These are phyloP conservation scores for Merluccius polli DNA, from an alignment of 2,797 vertebrate genomes.

Conservation along the genomic window DNA sequence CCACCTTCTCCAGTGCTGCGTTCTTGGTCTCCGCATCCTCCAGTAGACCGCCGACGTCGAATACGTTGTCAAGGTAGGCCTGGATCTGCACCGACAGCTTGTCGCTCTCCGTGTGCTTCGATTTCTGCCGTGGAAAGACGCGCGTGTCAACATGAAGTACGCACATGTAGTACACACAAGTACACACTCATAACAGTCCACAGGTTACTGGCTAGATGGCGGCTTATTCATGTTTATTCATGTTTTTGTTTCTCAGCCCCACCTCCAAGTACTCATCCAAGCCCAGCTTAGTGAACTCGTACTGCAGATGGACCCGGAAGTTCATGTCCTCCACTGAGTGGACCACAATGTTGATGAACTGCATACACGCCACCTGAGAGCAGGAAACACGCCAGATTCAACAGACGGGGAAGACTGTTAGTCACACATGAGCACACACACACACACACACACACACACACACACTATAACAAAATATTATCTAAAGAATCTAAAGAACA, in stretches of 20 bases:
- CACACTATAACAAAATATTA: not conserved
- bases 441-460: not conserved
- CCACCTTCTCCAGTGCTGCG: slow-evolving; percentile 95
- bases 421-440: not conserved
- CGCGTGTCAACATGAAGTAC: not conserved
- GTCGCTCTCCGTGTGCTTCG: slow-evolving; percentile 94
- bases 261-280: slow-evolving; percentile 95
- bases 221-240: not conserved
- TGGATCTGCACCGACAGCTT: slow-evolving; percentile 98
- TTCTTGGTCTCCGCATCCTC: slow-evolving; percentile 98
- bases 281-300: slow-evolving; percentile 92
- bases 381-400: slow-evolving; percentile 6
- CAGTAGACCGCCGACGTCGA: slow-evolving; percentile 92
- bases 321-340: slow-evolving; percentile 99
- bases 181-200: not conserved
- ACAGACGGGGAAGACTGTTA: not conserved
- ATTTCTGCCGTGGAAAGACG: slow-evolving; percentile 76
- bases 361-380: slow-evolving; percentile 92
- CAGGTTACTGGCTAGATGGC: not conserved
- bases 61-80: slow-evolving; percentile 96
- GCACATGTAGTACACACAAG: too few species aligned
- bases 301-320: slow-evolving; percentile 93
- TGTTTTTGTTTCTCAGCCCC: slow-evolving; percentile 6
- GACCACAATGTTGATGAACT: slow-evolving; percentile 97
- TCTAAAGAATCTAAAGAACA: not conserved